Evolutionary conservation across 2,797 vertebrate species (phyloP).

Genomic region (Gadopsis bispinosus): DNA sequence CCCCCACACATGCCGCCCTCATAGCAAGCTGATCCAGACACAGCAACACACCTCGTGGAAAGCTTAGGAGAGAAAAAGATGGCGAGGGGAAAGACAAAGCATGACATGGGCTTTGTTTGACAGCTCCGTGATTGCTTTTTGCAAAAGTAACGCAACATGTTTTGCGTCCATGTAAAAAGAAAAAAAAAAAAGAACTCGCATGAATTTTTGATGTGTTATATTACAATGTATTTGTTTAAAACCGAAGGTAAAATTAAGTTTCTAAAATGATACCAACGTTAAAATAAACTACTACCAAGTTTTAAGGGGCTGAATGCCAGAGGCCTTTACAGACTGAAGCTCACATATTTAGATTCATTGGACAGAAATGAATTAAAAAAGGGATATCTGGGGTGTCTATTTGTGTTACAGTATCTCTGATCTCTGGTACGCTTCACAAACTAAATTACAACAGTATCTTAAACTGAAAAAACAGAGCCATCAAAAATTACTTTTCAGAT

Average conservation of each 20-base stretch:
- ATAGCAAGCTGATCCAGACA: conserved; percentile 74
- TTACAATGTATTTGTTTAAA: conserved; percentile 17
- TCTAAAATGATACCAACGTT: background rate
- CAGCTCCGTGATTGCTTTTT: conserved; percentile 73
- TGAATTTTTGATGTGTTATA: conserved; percentile 35
- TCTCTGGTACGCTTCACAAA: background rate
- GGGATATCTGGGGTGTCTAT: background rate
- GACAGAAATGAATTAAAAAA: background rate
- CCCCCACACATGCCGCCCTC: conserved; percentile 69
- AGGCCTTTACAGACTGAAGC: background rate
- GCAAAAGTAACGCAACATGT: conserved; percentile 53
- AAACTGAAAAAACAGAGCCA: background rate
- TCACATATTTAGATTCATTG: background rate
- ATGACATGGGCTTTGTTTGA: conserved; percentile 81
- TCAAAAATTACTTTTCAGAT: conserved; percentile 1
- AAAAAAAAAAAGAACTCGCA: conserved; percentile 1
- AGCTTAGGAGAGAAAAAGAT: conserved; percentile 59
- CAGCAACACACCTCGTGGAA: conserved; percentile 77
- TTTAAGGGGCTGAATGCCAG: conserved; percentile 3
- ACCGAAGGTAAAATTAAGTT: background rate
- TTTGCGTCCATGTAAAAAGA: conserved; percentile 48
- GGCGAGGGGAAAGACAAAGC: conserved; percentile 69
- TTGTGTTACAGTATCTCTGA: background rate
- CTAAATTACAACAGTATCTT: background rate
- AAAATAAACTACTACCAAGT: conserved; percentile 15